Base-by-base conservation (phyloP, 2,113 vertebrate genomes). In the Casuarius casuarius region DNA sequence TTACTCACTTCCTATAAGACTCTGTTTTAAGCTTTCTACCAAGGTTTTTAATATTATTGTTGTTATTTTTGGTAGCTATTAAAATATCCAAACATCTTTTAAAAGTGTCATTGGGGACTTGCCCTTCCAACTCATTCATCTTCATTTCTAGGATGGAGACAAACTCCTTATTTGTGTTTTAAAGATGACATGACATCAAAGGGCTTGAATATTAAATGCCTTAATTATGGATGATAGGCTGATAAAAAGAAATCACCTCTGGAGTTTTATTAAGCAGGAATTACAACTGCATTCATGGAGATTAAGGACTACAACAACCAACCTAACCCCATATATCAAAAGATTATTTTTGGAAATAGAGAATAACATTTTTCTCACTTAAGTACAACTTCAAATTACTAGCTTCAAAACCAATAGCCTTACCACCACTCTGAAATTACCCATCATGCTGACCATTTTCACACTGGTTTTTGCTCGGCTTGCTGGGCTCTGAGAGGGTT, bases 131-230 rank as follows among this genome's bases (percentile, higher is more conserved):
- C 81, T 96, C 83, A 87, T 94, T 97, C 94, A 96, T 96, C 95
- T 94, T 95, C 23, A 91, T 96, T 97, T 95, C 9, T 86, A 88
- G 92, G 87, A 97, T 80, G 90, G 89, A 97, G 96, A 94, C 84
- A 97, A 96, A 95, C 96, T 90, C 93, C 94, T 97, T 96, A 95
- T 95, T 96, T 96, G 95, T 95, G 85, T 95, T 97, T 96, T 92
- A 89, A 94, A 96, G 91, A 97, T 92, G 95, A 96, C 88, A 73
- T 65, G 73, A 96, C 97, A 95, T 97, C 97, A 97, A 97, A 97
- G 91, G 59, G 14, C 56, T 97, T 97, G 92, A 96, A 95, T 97
- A 97, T 97, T 97, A 96, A 97, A 95, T 82, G 74, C 78, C 83
- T 97, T 97, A 97, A 97, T 97, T 97, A 87, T 68, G 91, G 95